Conservation (phyloP, 2,797 vertebrate genomes). For the Microctenopoma steveboyesi region DNA sequence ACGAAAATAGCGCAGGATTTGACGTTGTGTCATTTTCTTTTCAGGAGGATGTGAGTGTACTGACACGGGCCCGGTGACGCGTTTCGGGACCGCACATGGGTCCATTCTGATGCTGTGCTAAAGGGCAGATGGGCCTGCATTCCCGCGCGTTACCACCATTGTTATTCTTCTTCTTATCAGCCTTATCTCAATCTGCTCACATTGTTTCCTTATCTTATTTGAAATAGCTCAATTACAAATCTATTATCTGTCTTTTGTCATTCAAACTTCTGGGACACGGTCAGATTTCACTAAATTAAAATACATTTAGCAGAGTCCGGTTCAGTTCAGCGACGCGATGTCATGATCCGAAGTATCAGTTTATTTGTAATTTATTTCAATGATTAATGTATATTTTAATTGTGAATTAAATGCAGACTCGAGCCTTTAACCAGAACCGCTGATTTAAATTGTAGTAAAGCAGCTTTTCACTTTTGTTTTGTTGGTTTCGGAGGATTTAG, state of each 20-base stretch:
- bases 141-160: constrained; percentile 67
- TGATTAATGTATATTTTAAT: not conserved
- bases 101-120: constrained; percentile 35
- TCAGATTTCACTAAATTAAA: not conserved
- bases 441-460: no score
- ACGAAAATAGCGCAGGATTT: not conserved
- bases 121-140: constrained; percentile 53
- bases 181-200: constrained; percentile 73
- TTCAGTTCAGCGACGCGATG: not conserved
- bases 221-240: constrained; percentile 76
- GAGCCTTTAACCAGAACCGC: not conserved
- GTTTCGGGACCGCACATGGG: constrained; percentile 23
- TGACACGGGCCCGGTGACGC: not conserved
- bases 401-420: not conserved
- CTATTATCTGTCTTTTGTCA: constrained; percentile 70
- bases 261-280: constrained; percentile 53
- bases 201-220: constrained; percentile 74
- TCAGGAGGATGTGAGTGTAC: no score
- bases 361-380: not conserved
- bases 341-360: not conserved
- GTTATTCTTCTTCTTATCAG: constrained; percentile 70
- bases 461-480: no score
- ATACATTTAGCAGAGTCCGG: not conserved
- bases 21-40: no score
- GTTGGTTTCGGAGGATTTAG: no score